A percentile compares a stretch with the other conserved stretches of the same genome.
phyloP scores from a whole-genome alignment of 2,113 vertebrate species.

The Thoracochromis brauschi region DNA sequence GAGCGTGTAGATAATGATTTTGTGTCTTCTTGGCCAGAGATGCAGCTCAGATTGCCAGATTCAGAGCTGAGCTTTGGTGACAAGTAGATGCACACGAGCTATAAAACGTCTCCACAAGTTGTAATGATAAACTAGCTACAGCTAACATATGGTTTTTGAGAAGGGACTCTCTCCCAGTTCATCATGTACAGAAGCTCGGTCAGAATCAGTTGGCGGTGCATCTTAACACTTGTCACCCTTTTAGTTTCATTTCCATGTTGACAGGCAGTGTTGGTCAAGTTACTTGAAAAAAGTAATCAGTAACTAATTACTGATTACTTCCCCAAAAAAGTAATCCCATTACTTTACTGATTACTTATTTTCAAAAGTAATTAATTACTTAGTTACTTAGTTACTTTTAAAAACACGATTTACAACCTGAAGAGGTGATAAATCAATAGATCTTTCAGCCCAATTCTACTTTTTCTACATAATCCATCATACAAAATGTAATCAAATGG shows the following conservation, averaged over 20 bases:
- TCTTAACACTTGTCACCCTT: background rate
- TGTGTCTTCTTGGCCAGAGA: background rate
- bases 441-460: too few relatives aligned
- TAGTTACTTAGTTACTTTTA: too few relatives aligned
- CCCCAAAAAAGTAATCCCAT: too few relatives aligned
- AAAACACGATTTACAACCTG: too few relatives aligned
- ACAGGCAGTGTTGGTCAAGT: too few relatives aligned
- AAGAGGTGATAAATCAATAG: rapidly evolving
- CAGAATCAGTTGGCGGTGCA: background rate
- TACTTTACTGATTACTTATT: too few relatives aligned
- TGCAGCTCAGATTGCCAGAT: background rate
- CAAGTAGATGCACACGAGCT: background rate
- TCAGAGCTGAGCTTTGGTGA: background rate
- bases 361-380: too few relatives aligned
- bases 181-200: background rate
- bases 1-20: background rate
- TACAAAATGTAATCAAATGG: too few relatives aligned
- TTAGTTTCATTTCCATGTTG: background rate
- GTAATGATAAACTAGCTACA: background rate
- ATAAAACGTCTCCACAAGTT: rapidly evolving
- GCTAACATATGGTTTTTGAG: background rate
- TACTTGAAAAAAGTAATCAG: too few relatives aligned
- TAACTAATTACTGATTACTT: too few relatives aligned
- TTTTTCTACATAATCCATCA: too few relatives aligned
- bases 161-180: background rate